A percentile compares a stretch with the other conserved stretches of the same genome.
These are phyloP conservation scores for Agriopis aurantiaria DNA, from an alignment of 2,888 invertebrate genomes.

Conservation along the genomic window DNA sequence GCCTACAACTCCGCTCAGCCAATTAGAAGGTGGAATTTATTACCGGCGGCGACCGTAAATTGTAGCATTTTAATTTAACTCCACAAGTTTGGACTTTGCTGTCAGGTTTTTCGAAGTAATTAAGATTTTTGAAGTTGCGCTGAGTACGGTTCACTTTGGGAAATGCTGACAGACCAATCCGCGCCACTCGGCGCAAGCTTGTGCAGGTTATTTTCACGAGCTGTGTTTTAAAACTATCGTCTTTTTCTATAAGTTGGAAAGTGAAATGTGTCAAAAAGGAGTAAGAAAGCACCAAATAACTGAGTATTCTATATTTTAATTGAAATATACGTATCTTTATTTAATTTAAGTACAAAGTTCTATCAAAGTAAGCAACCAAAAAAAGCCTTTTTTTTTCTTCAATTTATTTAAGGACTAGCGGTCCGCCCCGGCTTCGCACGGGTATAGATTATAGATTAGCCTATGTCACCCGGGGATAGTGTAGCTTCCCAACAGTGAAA, in stretches of 20 bases:
- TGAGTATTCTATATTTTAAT: not conserved
- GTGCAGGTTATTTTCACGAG: conserved; percentile 4
- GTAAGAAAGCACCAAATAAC: not conserved
- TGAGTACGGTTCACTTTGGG: conserved; percentile 14
- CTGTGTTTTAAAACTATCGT: not conserved
- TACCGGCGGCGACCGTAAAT: conserved; percentile 74
- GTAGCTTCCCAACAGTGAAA: too few species aligned
- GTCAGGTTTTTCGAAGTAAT: conserved; percentile 34
- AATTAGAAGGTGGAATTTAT: conserved; percentile 82
- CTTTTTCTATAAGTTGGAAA: not conserved
- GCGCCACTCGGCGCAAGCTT: not conserved
- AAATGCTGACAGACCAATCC: conserved; percentile 21
- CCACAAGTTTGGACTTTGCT: conserved; percentile 41
- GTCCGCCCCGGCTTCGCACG: too few species aligned
- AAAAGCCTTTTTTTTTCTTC: not conserved
- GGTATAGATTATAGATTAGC: too few species aligned
- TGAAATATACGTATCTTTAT: too few species aligned
- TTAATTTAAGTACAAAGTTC: too few species aligned
- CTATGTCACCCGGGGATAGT: too few species aligned
- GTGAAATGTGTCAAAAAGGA: not conserved
- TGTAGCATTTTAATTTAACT: conserved; percentile 83
- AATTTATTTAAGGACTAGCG: too few species aligned
- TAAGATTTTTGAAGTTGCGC: conserved; percentile 32
- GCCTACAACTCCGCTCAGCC: conserved; percentile 72
- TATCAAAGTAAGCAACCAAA: too few species aligned